Percentiles rank a stretch among this genome's conserved stretches.
phyloP scores from a whole-genome alignment of 1,140 invertebrate species.

The Zophobas atratus region DNA sequence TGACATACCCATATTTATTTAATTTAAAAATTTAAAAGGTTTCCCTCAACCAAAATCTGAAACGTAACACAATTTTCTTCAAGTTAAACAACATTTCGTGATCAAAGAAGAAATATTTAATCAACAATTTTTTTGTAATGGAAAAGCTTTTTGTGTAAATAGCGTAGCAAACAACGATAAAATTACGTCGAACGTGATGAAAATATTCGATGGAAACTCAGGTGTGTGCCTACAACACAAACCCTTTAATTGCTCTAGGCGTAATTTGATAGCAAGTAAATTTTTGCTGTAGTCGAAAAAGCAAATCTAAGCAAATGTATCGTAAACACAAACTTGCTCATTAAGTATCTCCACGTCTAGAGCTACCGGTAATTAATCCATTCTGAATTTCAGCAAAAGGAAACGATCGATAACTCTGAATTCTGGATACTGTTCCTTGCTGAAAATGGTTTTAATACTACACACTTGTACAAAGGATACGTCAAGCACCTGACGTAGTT shows the following conservation, averaged over 20 bases:
- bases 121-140: slow-evolving; percentile 33
- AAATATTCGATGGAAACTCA: slow-evolving; percentile 38
- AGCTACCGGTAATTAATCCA: not conserved
- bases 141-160: slow-evolving; percentile 25
- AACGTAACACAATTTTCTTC: slow-evolving; percentile 25
- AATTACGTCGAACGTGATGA: slow-evolving; percentile 24
- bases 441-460: not conserved
- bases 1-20: slow-evolving; percentile 14
- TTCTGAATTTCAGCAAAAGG: not conserved
- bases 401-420: not conserved
- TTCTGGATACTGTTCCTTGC: not conserved
- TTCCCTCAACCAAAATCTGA: not conserved
- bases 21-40: slow-evolving; percentile 23
- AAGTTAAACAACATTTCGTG: slow-evolving; percentile 26
- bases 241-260: slow-evolving; percentile 21
- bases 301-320: slow-evolving; percentile 4
- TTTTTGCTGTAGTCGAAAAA: slow-evolving; percentile 19
- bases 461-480: not conserved
- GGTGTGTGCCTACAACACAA: slow-evolving; percentile 17
- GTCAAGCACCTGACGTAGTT: not conserved
- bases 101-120: slow-evolving; percentile 37
- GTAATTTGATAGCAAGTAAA: slow-evolving; percentile 8
- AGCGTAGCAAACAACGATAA: slow-evolving; percentile 35
- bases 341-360: not conserved
- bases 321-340: slow-evolving; percentile 19